These are phyloP conservation scores for Tuta absoluta DNA, from an alignment of 2,888 invertebrate genomes.

Conservation along the genomic window DNA sequence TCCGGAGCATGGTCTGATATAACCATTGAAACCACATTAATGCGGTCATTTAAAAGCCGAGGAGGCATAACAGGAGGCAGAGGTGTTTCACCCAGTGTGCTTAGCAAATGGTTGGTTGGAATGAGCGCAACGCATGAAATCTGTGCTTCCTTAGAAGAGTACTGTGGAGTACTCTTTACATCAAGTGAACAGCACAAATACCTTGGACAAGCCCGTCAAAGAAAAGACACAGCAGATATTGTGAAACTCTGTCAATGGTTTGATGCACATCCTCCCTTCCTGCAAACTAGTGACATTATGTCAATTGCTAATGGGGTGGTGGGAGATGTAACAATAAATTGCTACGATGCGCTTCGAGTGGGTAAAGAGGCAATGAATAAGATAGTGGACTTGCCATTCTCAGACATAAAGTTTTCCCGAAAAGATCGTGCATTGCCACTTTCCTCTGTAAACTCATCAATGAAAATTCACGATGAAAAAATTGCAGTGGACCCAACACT, in stretches of 20 bases:
- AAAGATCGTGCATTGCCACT: constrained; percentile 43
- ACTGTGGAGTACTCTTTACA: neutral
- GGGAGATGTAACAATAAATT: constrained; percentile 39
- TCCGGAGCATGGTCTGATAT: too few relatives aligned
- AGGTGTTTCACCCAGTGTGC: neutral
- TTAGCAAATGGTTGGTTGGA: constrained; percentile 6
- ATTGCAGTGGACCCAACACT: constrained; percentile 32
- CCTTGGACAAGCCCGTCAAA: constrained; percentile 8
- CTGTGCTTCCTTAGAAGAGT: constrained; percentile 7
- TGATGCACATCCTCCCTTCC: neutral
- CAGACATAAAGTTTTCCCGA: constrained; percentile 49
- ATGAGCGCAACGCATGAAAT: constrained; percentile 4
- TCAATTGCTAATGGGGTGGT: constrained; percentile 23
- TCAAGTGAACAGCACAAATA: constrained; percentile 12
- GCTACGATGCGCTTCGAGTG: constrained; percentile 44
- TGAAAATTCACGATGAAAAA: constrained; percentile 40
- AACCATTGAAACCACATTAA: too few relatives aligned
- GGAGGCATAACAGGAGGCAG: constrained; percentile 12
- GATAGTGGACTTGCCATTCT: constrained; percentile 43
- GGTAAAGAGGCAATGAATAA: constrained; percentile 42
- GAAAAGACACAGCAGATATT: neutral
- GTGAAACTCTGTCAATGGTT: neutral
- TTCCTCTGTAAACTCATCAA: constrained; percentile 33
- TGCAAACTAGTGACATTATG: neutral
- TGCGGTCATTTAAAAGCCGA: neutral